Percentiles rank a stretch among this genome's conserved stretches.
These are phyloP conservation scores for Zaprionus camerounensis DNA, from an alignment of 1,140 invertebrate species.

Conservation along the genomic window DNA sequence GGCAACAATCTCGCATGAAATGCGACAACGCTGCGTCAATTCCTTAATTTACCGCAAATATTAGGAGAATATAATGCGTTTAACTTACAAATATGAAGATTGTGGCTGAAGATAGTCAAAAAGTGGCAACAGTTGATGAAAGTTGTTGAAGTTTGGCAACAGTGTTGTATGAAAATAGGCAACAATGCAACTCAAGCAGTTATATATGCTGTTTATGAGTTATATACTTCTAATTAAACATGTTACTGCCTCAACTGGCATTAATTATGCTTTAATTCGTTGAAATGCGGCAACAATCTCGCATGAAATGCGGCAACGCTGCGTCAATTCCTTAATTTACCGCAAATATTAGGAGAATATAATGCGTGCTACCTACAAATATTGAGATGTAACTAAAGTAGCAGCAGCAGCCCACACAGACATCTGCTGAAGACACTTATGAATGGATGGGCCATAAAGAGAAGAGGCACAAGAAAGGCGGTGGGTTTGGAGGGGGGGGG, in stretches of 20 bases:
- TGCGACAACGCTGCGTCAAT: conserved; percentile 7
- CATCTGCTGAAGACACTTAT: conserved; percentile 19
- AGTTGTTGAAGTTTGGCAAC: background rate
- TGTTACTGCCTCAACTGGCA: background rate
- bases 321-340: conserved; percentile 3
- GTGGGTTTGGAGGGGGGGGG: background rate
- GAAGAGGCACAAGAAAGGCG: background rate
- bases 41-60: conserved; percentile 9
- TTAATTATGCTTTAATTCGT: background rate
- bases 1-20: background rate
- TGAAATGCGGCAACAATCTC: conserved; percentile 13
- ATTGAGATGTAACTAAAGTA: conserved; percentile 20
- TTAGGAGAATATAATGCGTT: too few species aligned
- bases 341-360: conserved; percentile 16
- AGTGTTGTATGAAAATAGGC: background rate
- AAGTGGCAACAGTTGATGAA: background rate
- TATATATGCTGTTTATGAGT: background rate
- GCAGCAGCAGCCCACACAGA: conserved; percentile 6
- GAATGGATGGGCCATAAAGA: conserved; percentile 4
- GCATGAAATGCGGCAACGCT: conserved; percentile 10
- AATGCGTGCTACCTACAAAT: conserved; percentile 20
- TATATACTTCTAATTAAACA: background rate
- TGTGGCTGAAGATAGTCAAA: too few species aligned
- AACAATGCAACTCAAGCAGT: background rate
- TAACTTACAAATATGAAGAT: too few species aligned